phyloP scores from a whole-genome alignment of 2,797 vertebrate species.

The Oreochromis grahami region DNA sequence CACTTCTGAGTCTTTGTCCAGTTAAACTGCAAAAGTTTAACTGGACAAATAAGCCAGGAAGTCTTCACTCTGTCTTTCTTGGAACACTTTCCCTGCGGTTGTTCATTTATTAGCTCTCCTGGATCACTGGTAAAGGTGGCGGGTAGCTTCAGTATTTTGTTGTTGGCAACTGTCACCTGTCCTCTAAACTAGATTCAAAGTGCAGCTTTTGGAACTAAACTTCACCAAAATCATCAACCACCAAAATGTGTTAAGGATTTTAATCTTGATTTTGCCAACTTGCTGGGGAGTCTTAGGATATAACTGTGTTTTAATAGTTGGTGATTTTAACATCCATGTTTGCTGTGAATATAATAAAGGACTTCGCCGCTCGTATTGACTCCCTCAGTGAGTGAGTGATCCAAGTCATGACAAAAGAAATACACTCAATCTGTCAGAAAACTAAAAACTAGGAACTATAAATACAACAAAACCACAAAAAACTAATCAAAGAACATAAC shows the following conservation, averaged over 20 bases:
- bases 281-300: not conserved
- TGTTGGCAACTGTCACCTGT: not conserved
- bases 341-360: not conserved
- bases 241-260: not conserved
- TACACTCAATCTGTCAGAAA: not conserved
- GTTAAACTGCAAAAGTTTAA: not conserved
- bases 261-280: not conserved
- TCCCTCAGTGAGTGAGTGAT: not conserved
- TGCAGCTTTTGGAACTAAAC: not conserved
- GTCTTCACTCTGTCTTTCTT: not conserved
- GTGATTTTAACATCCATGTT: not conserved
- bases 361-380: not conserved
- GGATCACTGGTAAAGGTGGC: not conserved
- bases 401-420: not conserved
- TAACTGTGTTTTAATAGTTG: not conserved
- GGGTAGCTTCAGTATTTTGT: not conserved
- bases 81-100: not conserved
- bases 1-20: not conserved
- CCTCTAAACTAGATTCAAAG: not conserved
- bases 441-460: not conserved
- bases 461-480: not conserved
- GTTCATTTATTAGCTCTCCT: not conserved
- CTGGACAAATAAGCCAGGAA: not conserved
- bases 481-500: not conserved
- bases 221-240: not conserved